These are phyloP conservation scores for Podarcis lilfordi DNA, from an alignment of 2,797 vertebrate species.

Conservation along the genomic window DNA sequence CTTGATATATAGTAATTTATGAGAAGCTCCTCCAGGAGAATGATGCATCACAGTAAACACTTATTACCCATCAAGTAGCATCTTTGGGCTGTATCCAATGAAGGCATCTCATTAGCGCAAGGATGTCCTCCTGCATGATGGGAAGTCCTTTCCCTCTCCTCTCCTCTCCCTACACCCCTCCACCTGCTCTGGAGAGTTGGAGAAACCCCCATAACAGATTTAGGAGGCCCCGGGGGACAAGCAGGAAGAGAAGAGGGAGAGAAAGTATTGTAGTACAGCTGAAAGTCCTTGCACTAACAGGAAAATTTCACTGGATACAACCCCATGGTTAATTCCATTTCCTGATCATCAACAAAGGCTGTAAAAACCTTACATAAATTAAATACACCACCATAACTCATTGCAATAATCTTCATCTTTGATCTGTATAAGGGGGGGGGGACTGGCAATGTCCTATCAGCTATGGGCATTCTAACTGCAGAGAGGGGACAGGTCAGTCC, in stretches of 20 bases:
- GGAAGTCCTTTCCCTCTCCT: too few species aligned
- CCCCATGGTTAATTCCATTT: neutral
- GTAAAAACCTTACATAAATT: neutral
- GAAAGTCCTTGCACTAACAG: too few species aligned
- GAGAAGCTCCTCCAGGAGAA: neutral
- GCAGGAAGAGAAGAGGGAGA: too few species aligned
- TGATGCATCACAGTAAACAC: slow-evolving; percentile 11
- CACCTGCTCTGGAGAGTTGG: too few species aligned
- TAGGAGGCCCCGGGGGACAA: too few species aligned
- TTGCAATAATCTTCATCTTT: neutral
- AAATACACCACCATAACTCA: neutral
- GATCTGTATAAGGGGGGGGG: neutral
- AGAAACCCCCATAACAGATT: too few species aligned
- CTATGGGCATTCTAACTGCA: neutral
- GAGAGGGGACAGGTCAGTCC: neutral
- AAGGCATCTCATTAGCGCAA: too few species aligned
- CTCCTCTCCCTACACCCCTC: too few species aligned
- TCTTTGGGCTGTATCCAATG: neutral
- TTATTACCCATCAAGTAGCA: neutral
- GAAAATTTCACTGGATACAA: too few species aligned
- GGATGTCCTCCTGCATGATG: too few species aligned
- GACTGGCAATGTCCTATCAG: neutral
- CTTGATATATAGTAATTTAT: neutral
- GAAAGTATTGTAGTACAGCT: too few species aligned
- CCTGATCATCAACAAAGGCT: slow-evolving; percentile 6